Evolutionary conservation across 2,113 vertebrate species (phyloP).

Genomic region (Acanthochromis polyacanthus): DNA sequence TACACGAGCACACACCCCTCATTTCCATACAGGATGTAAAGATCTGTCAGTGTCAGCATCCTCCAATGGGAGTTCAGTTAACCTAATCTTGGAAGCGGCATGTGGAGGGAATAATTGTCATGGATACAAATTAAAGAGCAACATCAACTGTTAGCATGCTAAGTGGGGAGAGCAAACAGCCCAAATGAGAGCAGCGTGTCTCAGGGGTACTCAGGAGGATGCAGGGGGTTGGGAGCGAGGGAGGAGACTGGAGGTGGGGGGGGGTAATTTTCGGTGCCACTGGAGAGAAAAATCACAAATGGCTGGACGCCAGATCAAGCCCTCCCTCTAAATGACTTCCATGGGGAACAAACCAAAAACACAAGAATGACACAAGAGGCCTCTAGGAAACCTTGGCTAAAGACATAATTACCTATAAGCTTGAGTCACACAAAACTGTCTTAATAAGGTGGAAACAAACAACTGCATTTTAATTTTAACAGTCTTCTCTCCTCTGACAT

Average conservation of each 20-base stretch:
- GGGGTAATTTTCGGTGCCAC: constrained; percentile 78
- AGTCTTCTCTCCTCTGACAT: neutral
- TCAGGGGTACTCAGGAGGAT: constrained; percentile 60
- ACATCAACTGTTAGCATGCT: constrained; percentile 65
- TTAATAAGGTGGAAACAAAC: constrained; percentile 9
- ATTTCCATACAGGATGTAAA: constrained; percentile 36
- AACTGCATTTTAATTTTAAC: neutral
- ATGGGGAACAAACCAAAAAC: constrained; percentile 66
- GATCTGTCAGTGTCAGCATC: constrained; percentile 52
- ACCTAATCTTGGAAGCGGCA: constrained; percentile 64
- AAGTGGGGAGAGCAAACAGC: constrained; percentile 50
- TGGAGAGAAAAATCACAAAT: constrained; percentile 79
- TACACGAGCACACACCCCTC: neutral
- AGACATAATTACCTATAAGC: constrained; percentile 46
- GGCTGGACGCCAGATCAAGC: constrained; percentile 75
- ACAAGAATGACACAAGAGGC: constrained; percentile 51
- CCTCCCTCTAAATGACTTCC: constrained; percentile 82
- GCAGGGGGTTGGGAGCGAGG: constrained; percentile 44
- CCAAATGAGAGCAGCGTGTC: constrained; percentile 61
- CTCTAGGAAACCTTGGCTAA: constrained; percentile 38
- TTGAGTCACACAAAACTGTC: constrained; percentile 27
- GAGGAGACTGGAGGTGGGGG: constrained; percentile 43
- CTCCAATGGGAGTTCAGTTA: constrained; percentile 47
- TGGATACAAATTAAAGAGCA: constrained; percentile 76
- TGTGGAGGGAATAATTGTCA: constrained; percentile 71